Conservation (phyloP, 1,140 invertebrate genomes). For the Nasonia vitripennis region DNA sequence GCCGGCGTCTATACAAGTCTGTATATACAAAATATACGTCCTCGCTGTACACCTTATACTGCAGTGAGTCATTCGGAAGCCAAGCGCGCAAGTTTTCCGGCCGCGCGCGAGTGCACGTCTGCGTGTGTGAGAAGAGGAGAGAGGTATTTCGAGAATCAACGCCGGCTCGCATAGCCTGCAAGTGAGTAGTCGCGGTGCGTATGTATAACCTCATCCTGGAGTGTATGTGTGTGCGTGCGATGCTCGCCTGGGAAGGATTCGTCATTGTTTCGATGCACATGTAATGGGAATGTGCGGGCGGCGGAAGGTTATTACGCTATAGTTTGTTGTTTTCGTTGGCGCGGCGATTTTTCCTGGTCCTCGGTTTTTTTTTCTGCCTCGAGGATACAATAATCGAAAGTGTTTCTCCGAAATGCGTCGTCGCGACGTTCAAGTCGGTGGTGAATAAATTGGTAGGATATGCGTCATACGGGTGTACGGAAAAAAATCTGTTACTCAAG, state of each 20-base stretch:
- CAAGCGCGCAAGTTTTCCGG: neutral
- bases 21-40: neutral
- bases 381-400: too few relatives aligned
- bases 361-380: too few relatives aligned
- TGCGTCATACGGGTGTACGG: too few relatives aligned
- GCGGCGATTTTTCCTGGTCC: too few relatives aligned
- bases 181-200: neutral
- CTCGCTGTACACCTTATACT: too few relatives aligned
- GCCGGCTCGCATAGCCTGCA: neutral
- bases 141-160: neutral
- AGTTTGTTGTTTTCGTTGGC: neutral
- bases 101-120: too few relatives aligned
- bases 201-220: neutral
- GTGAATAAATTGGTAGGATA: too few relatives aligned
- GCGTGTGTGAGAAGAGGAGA: too few relatives aligned
- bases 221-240: neutral
- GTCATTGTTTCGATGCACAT: neutral
- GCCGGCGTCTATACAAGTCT: neutral
- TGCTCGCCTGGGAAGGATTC: constrained; percentile 20
- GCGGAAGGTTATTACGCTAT: neutral
- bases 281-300: neutral
- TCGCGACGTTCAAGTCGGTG: too few relatives aligned
- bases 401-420: too few relatives aligned
- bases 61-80: neutral
- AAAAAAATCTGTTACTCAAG: neutral